Evolutionary conservation across 2,888 invertebrate genomes (phyloP), one percentile per base, ranked within the genome.

Genomic region (Trichopria drosophilae): DNA sequence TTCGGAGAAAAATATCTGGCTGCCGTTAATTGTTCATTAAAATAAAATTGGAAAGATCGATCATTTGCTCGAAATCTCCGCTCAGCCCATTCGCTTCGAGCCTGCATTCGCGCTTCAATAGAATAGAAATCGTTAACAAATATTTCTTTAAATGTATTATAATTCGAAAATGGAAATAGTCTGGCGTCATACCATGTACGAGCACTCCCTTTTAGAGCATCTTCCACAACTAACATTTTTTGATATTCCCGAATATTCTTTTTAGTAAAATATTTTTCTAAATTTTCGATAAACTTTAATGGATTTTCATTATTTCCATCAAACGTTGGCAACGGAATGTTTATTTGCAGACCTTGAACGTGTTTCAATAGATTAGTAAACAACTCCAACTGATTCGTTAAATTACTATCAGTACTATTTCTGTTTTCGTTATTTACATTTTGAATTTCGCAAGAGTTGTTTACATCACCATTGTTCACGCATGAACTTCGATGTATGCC

Each of bases 71-170:
- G 26, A 9, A 26, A 46, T 4, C 29, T n/a, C 3, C 23, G 35
- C 3, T 16, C 5, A 23, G 12, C 18, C 46, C 37, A 46, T 24
- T 28, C 13, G 2, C 15, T 18, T 18, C 37, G 20, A 1, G 20
- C 26, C 19, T 12, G 16, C 5, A 45, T 34, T n/a, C 35, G 35
- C 13, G 20, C 24, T 16, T 15, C 35, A 23, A 36, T n/a, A 2
- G 45, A 45, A 45, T 36, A 26, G 22, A 37, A 37, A 13, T 46
- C 37, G 6, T 36, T 29, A 5, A 37, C 7, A 37, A 46, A 28
- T 18, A 12, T 7, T 4, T 23, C 7, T 19, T 19, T 36, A 12
- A 36, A 46, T 5, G 12, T 15, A 6, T 26, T 15, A 28, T 28
- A 46, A 37, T 15, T 46, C 4, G n/a, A 13, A n/a, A 37, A 19